Evolutionary conservation across 1,140 invertebrate species (phyloP).

Genomic region (Scaptodrosophila lebanonensis): DNA sequence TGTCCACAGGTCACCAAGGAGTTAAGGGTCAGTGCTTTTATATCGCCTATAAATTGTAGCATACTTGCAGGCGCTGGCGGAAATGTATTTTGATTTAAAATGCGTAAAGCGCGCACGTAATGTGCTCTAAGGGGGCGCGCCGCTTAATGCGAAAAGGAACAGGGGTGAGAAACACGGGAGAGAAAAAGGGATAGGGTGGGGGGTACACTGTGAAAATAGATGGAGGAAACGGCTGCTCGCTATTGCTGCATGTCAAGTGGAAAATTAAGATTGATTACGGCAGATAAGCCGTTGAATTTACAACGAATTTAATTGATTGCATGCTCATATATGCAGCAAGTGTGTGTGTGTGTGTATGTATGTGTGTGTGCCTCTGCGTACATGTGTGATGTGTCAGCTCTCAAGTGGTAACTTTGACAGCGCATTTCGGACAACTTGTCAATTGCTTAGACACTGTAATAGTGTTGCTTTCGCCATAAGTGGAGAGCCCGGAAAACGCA

Average conservation of each 20-base stretch:
- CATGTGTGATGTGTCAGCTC: constrained; percentile 36
- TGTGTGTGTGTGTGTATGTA: not conserved
- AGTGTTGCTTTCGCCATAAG: too few species aligned
- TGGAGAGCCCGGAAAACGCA: too few species aligned
- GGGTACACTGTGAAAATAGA: not conserved
- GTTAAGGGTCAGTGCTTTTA: too few species aligned
- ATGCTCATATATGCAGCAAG: constrained; percentile 45
- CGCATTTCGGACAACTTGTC: constrained; percentile 34
- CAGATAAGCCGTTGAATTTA: constrained; percentile 73
- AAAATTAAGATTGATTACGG: constrained; percentile 74
- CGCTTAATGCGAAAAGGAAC: constrained; percentile 1
- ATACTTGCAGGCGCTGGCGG: constrained; percentile 53
- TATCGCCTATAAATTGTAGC: constrained; percentile 54
- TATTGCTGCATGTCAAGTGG: constrained; percentile 67
- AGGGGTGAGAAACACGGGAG: too few species aligned
- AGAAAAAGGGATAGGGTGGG: not conserved
- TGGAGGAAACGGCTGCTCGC: not conserved
- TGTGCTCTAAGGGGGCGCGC: constrained; percentile 20
- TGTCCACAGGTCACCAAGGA: not conserved
- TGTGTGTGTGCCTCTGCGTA: constrained; percentile 1
- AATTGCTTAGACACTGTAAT: constrained; percentile 53
- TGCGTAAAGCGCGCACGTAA: constrained; percentile 60
- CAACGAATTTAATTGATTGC: constrained; percentile 75
- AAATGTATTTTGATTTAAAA: constrained; percentile 76
- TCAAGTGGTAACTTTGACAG: constrained; percentile 31